phyloP scores from a whole-genome alignment of 2,888 invertebrate genomes.

The Agrochola lychnidis region DNA sequence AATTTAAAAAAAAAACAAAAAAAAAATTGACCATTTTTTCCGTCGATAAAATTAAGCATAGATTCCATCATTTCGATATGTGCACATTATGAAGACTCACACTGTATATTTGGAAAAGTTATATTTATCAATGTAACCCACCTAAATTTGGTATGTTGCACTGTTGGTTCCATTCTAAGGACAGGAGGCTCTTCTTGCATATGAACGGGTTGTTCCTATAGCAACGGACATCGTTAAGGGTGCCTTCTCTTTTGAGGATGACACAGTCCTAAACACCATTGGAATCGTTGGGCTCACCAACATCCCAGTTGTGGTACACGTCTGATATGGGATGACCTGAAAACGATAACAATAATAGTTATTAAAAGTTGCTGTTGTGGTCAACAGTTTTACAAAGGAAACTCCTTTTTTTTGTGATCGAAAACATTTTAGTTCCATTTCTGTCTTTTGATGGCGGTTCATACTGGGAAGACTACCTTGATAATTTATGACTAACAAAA shows the following conservation, averaged over 20 bases:
- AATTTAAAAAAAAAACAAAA: too few species aligned
- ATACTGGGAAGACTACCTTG: too few species aligned
- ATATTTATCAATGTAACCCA: constrained; percentile 48
- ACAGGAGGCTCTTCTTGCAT: constrained; percentile 79
- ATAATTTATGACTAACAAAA: too few species aligned
- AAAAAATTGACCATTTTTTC: too few species aligned
- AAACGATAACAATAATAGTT: neutral
- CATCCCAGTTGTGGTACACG: constrained; percentile 29
- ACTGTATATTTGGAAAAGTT: neutral
- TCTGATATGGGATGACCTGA: constrained; percentile 29
- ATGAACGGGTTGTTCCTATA: constrained; percentile 74
- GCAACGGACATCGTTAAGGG: constrained; percentile 62
- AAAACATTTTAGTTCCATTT: too few species aligned
- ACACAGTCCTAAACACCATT: constrained; percentile 35
- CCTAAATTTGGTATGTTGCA: constrained; percentile 80
- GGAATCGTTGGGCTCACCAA: constrained; percentile 36
- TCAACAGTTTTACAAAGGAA: neutral
- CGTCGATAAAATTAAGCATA: too few species aligned
- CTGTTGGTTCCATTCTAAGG: constrained; percentile 78
- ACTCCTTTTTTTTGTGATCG: too few species aligned
- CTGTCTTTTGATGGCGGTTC: too few species aligned
- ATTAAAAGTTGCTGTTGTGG: neutral
- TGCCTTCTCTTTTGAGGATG: constrained; percentile 9
- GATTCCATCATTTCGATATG: too few species aligned
- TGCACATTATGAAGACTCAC: too few species aligned